phyloP scores from a whole-genome alignment of 1,140 invertebrate species.

The Sycophila sp. region DNA sequence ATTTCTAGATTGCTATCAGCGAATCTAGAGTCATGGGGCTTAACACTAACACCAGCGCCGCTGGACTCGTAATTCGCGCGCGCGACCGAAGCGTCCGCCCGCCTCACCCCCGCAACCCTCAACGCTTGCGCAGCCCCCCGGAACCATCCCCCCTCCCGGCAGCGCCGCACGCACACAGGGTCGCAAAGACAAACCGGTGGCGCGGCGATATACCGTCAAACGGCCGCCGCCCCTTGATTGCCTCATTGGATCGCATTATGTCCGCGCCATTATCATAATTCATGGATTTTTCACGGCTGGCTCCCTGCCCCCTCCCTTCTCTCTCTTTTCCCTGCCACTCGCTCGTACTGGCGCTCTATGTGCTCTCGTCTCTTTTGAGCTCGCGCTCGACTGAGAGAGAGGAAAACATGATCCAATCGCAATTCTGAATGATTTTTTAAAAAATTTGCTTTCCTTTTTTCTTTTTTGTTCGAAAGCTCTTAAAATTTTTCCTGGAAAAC shows the following conservation, averaged over 20 bases:
- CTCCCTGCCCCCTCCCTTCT: neutral
- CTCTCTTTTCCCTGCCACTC: neutral
- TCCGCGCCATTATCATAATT: conserved; percentile 66
- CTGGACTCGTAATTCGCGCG: conserved; percentile 32
- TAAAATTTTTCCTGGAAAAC: no score
- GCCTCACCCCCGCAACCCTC: conserved; percentile 29
- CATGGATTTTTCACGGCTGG: conserved; percentile 58
- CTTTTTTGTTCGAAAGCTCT: no score
- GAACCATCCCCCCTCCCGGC: no score
- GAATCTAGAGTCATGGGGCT: conserved; percentile 33
- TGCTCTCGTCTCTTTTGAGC: no score
- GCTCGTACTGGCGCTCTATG: neutral
- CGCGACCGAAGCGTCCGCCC: neutral
- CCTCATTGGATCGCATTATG: conserved; percentile 67
- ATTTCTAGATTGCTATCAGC: conserved; percentile 35
- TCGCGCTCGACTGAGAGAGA: no score
- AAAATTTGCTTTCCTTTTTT: no score
- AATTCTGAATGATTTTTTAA: no score
- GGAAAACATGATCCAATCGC: neutral
- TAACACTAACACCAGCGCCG: conserved; percentile 27
- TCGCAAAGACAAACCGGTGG: neutral
- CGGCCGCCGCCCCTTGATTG: conserved; percentile 62
- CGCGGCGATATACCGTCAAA: conserved; percentile 45
- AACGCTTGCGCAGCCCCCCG: no score
- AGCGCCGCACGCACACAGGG: conserved; percentile 32